Base-by-base conservation (phyloP, 2,888 invertebrate genomes). In the Hirtodrosophila confusa region DNA sequence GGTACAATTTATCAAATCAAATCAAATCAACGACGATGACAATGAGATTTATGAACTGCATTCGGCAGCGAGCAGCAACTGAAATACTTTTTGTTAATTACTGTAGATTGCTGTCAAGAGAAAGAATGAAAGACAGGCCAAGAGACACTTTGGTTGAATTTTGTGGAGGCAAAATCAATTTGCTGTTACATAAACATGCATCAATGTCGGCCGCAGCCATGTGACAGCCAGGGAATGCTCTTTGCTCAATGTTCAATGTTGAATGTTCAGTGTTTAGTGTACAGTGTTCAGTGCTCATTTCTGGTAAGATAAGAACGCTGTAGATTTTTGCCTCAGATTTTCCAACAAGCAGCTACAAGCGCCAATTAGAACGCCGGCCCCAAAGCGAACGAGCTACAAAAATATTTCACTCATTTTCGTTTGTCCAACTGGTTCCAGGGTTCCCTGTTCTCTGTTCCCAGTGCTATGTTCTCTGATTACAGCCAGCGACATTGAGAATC, bases 101-200 rank as follows among this genome's bases (percentile, higher is more conserved):
- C 51, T 27, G 24, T 43, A 31, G 68, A 71, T 60, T 65, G 50
- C 65, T 67, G 58, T 65, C 48, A 55, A 45, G 31, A 27, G 35
- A 43, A 23, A 37, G 33, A 35, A n/a, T n/a, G 24, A 36, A 17
- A 17, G 47, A 43, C 17, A 35, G 11, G 27, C n/a, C 3, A 3
- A 44, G 8, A 39, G 43, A 41, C 27, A 40, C 11, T 27, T 33
- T 24, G 39, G 8, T 31, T 6, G 31, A 31, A 31, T 60, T 53
- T 17, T 31, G 9, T 50, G 44, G 57, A 62, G 60, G 55, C 62
- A 68, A 74, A 80, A 76, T 86, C 84, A 84, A 86, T 84, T 82
- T 80, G 80, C 68, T 75, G 80, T 75, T 71, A 73, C 75, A 82
- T 79, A 79, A 86, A 79, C 85, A 82, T 86, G 82, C 82, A 84